Evolutionary conservation across 2,113 vertebrate genomes (phyloP).

Genomic region (Datnioides undecimradiatus): DNA sequence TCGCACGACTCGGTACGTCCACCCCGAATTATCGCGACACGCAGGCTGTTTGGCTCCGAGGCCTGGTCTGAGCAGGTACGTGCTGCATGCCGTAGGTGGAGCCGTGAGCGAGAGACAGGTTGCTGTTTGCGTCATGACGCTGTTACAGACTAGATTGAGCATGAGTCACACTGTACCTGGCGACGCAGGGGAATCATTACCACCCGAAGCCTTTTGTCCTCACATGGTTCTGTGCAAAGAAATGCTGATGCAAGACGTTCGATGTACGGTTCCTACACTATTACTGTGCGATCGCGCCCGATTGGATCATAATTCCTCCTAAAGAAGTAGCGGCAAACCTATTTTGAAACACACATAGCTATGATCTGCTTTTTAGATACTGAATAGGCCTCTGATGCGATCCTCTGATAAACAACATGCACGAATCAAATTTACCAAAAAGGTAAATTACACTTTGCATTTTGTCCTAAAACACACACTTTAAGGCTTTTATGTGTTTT

Average conservation of each 20-base stretch:
- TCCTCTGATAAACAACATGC: no score
- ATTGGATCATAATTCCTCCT: no score
- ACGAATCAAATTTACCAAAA: no score
- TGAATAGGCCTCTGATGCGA: not conserved
- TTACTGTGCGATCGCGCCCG: not conserved
- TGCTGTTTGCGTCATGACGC: constrained; percentile 13
- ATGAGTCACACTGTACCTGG: constrained; percentile 26
- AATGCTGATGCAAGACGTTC: not conserved
- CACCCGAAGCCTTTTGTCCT: not conserved
- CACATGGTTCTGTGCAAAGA: no score
- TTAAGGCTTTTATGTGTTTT: no score
- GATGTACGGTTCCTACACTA: not conserved
- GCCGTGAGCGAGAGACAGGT: not conserved
- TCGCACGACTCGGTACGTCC: not conserved
- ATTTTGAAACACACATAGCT: no score
- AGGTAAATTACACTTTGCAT: no score
- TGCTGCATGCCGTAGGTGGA: not conserved
- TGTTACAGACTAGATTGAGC: constrained; percentile 24
- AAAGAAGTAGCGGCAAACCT: not conserved
- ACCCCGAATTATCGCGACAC: not conserved
- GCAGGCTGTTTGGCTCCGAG: not conserved
- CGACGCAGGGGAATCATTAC: not conserved
- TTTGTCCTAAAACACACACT: no score
- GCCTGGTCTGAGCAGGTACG: not conserved
- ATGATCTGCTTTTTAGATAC: not conserved